A percentile compares a stretch with the other conserved stretches of the same genome.
Conservation (phyloP, 2,797 vertebrate species). For the Parauchenoglanis ngamensis region DNA sequence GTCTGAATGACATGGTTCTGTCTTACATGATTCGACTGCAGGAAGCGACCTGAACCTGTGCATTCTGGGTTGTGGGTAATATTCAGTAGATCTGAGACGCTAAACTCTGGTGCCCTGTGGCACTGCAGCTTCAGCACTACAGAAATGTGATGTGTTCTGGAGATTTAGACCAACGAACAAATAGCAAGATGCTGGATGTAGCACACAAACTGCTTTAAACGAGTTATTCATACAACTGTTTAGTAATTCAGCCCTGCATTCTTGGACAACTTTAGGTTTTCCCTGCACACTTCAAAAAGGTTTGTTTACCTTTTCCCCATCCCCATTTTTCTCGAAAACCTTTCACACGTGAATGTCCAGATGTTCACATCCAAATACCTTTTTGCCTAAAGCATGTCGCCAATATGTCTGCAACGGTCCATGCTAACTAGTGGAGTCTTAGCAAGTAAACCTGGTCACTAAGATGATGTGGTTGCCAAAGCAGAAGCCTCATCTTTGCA, state of each 20-base stretch:
- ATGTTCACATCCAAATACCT: background rate
- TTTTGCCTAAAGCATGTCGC: background rate
- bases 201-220: background rate
- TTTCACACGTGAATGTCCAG: too few relatives aligned
- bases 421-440: background rate
- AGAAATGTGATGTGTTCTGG: background rate
- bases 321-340: background rate
- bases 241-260: too few relatives aligned
- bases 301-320: background rate
- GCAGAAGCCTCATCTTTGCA: background rate
- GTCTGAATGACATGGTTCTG: background rate
- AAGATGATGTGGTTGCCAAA: background rate
- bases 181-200: background rate
- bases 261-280: background rate
- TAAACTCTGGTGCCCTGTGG: background rate
- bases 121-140: background rate
- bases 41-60: background rate
- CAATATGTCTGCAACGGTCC: too few relatives aligned
- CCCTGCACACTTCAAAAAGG: background rate
- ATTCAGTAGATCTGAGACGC: background rate
- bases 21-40: background rate
- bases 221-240: background rate
- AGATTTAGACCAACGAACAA: background rate
- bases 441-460: background rate
- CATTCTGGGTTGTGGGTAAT: background rate